Conservation (phyloP, 2,888 invertebrate species). For the Drosophila nr. perissopoda region DNA sequence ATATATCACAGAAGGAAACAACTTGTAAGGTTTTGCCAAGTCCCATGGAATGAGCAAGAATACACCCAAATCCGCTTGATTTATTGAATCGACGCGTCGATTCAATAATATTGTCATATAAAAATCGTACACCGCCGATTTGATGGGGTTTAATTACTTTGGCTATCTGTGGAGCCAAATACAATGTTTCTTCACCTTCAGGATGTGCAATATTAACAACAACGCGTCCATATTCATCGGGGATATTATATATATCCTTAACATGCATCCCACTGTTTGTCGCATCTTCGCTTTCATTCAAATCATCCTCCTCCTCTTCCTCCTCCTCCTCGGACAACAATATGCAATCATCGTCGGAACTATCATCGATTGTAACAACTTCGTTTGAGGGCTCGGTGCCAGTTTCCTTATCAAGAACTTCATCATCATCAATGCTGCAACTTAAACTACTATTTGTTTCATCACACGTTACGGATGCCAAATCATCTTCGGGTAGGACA, state of each 20-base stretch:
- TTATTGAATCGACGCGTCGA: slow-evolving; percentile 94
- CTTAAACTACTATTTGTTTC: slow-evolving; percentile 72
- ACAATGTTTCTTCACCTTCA: slow-evolving; percentile 95
- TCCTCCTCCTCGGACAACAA: slow-evolving; percentile 95
- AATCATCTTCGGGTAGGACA: slow-evolving; percentile 60
- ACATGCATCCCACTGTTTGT: slow-evolving; percentile 97
- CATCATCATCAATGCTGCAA: slow-evolving; percentile 65
- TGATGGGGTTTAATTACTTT: slow-evolving; percentile 98
- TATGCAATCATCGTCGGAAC: slow-evolving; percentile 93
- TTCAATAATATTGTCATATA: slow-evolving; percentile 98
- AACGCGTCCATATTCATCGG: slow-evolving; percentile 96
- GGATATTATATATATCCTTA: slow-evolving; percentile 95
- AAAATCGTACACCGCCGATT: slow-evolving; percentile 97
- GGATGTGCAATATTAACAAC: slow-evolving; percentile 97
- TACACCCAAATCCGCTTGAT: slow-evolving; percentile 97
- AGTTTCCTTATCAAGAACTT: slow-evolving; percentile 53
- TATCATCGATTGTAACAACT: slow-evolving; percentile 91
- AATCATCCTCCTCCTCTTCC: slow-evolving; percentile 90
- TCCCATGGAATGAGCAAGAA: slow-evolving; percentile 99
- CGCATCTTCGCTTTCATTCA: slow-evolving; percentile 91
- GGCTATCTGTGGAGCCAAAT: slow-evolving; percentile 95
- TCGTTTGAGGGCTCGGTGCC: slow-evolving; percentile 65
- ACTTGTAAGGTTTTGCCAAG: slow-evolving; percentile 99
- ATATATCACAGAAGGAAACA: slow-evolving; percentile 98
- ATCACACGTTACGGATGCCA: slow-evolving; percentile 60